A percentile compares a stretch with the other conserved stretches of the same genome.
phyloP scores from a whole-genome alignment of 1,140 invertebrate genomes.

The Berghia stephanieae region DNA sequence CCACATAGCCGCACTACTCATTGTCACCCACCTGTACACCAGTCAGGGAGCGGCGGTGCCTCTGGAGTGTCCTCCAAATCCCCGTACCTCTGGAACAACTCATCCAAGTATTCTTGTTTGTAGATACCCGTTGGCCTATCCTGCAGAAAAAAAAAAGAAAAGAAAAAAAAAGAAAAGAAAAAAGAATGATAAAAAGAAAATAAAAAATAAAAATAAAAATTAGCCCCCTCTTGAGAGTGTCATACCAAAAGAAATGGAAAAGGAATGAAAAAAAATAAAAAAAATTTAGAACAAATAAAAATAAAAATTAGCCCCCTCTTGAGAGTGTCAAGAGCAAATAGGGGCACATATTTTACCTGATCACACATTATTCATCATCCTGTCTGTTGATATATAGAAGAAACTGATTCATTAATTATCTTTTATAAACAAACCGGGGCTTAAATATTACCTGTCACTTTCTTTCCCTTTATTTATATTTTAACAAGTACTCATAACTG shows the following conservation, averaged over 20 bases:
- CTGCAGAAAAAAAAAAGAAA: slow-evolving; percentile 51
- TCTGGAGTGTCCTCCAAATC: slow-evolving; percentile 77
- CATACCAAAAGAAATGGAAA: background rate
- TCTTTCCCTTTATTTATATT: no score
- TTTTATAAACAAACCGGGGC: no score
- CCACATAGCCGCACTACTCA: no score
- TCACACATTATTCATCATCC: no score
- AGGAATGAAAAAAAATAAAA: background rate
- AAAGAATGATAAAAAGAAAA: background rate
- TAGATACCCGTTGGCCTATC: slow-evolving; percentile 75
- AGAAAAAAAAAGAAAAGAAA: background rate
- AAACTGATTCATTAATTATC: no score
- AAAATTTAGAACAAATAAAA: background rate
- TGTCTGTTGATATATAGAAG: no score
- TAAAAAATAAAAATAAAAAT: background rate
- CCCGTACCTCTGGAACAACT: slow-evolving; percentile 77
- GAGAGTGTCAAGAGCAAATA: no score
- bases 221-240: background rate
- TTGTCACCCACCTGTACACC: slow-evolving; percentile 76
- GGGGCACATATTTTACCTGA: no score
- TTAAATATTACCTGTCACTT: no score
- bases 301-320: no score
- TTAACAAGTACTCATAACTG: no score
- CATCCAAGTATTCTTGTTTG: slow-evolving; percentile 75
- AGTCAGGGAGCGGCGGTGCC: slow-evolving; percentile 82